Evolutionary conservation across 2,888 invertebrate genomes (phyloP).

Genomic region (Brenthis daphne): DNA sequence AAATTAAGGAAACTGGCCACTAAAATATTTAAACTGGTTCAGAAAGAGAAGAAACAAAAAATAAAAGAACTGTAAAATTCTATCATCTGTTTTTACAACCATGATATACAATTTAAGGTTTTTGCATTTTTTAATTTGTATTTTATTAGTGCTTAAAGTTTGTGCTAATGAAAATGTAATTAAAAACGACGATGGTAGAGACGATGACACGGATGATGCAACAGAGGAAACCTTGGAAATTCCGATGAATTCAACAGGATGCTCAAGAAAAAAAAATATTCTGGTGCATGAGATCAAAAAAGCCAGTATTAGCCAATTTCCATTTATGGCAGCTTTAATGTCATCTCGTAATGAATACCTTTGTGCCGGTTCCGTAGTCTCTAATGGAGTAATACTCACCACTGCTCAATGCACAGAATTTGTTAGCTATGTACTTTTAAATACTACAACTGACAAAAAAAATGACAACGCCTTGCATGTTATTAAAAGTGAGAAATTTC

Average conservation of each 20-base stretch:
- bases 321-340: constrained; percentile 70
- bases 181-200: constrained; percentile 67
- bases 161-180: constrained; percentile 60
- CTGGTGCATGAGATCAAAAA: constrained; percentile 64
- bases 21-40: constrained; percentile 22
- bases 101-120: constrained; percentile 51
- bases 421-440: constrained; percentile 61
- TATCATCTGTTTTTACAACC: constrained; percentile 41
- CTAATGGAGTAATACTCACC: constrained; percentile 68
- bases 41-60: constrained; percentile 50
- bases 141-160: constrained; percentile 50
- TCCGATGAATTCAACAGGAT: constrained; percentile 55
- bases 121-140: constrained; percentile 50
- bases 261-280: constrained; percentile 61
- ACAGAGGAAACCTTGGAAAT: constrained; percentile 67
- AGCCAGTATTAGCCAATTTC: constrained; percentile 61
- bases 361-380: constrained; percentile 66
- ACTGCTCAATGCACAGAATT: constrained; percentile 61
- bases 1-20: constrained; percentile 16
- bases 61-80: constrained; percentile 51
- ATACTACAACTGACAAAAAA: constrained; percentile 61
- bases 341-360: constrained; percentile 67
- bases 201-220: constrained; percentile 61
- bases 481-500: constrained; percentile 65
- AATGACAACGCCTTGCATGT: constrained; percentile 57